A percentile compares a stretch with the other conserved stretches of the same genome.
These are phyloP conservation scores for Taphrorychus bicolor DNA, from an alignment of 2,888 invertebrate species.

Conservation along the genomic window DNA sequence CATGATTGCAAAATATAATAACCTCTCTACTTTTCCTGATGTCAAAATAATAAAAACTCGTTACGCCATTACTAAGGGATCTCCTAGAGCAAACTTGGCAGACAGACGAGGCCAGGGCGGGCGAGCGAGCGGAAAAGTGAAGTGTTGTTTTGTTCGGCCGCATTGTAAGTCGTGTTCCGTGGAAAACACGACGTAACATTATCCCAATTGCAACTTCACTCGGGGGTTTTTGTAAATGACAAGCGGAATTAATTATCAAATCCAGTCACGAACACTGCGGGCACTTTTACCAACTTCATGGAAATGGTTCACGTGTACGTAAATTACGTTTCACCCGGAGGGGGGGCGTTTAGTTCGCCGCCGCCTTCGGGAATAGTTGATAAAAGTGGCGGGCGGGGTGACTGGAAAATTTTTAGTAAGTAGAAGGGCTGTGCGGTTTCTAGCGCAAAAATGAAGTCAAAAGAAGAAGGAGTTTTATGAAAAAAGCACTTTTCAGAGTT, in stretches of 20 bases:
- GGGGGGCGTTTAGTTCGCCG: not conserved
- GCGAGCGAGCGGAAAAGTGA: slow-evolving; percentile 4
- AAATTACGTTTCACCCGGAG: not conserved
- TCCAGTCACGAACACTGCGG: slow-evolving; percentile 38
- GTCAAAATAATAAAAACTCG: not conserved
- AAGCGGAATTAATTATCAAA: slow-evolving; percentile 39
- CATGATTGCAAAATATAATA: not conserved
- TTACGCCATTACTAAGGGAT: not conserved
- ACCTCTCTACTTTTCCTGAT: not conserved
- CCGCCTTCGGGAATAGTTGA: not conserved
- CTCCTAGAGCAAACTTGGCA: too few relatives aligned
- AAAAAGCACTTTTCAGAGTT: too few relatives aligned
- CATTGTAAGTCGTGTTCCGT: slow-evolving; percentile 24
- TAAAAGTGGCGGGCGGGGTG: too few relatives aligned
- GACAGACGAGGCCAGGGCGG: not conserved
- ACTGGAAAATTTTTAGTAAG: too few relatives aligned
- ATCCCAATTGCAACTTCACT: slow-evolving; percentile 32
- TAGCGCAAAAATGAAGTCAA: too few relatives aligned
- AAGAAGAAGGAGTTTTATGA: too few relatives aligned
- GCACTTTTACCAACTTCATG: slow-evolving; percentile 35
- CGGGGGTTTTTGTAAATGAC: slow-evolving; percentile 38
- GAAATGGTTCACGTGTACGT: slow-evolving; percentile 23
- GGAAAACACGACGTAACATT: slow-evolving; percentile 27
- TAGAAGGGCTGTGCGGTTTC: too few relatives aligned
- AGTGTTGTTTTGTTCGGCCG: slow-evolving; percentile 14